Conservation (phyloP, 2,113 vertebrate genomes). For the Cyanistes caeruleus region DNA sequence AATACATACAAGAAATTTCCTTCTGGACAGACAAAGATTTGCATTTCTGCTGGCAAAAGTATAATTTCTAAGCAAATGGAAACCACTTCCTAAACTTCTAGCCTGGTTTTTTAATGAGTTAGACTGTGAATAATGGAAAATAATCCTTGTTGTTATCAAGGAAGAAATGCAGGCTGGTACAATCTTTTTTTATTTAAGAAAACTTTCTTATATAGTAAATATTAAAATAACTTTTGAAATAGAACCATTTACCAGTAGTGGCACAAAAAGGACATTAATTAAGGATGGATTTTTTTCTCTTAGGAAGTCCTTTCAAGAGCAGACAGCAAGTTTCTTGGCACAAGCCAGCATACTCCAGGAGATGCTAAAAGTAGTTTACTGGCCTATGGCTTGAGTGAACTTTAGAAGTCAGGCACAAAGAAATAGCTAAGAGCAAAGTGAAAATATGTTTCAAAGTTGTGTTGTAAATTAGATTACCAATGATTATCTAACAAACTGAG, state of each 20-base stretch:
- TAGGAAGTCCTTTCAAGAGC: not conserved
- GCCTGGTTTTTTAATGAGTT: not conserved
- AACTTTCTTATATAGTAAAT: not conserved
- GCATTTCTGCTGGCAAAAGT: not conserved
- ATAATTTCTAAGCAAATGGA: not conserved
- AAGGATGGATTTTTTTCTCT: not conserved
- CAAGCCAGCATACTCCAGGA: not conserved
- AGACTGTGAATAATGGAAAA: not conserved
- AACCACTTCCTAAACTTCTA: not conserved
- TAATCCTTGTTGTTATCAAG: not conserved
- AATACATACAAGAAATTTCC: not conserved
- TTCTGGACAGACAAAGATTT: not conserved
- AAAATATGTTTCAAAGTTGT: not conserved
- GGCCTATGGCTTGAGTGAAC: not conserved
- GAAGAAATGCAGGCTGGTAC: not conserved
- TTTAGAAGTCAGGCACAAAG: not conserved
- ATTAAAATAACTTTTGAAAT: not conserved
- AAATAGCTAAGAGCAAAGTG: not conserved
- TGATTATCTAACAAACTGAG: not conserved
- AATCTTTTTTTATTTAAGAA: not conserved
- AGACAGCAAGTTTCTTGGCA: not conserved
- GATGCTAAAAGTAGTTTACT: not conserved
- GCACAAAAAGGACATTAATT: not conserved
- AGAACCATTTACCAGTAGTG: not conserved
- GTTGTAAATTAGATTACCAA: not conserved